Evolutionary conservation across 2,113 vertebrate species (phyloP), one percentile per base, ranked within the genome.

Genomic region (Salminus brasiliensis): DNA sequence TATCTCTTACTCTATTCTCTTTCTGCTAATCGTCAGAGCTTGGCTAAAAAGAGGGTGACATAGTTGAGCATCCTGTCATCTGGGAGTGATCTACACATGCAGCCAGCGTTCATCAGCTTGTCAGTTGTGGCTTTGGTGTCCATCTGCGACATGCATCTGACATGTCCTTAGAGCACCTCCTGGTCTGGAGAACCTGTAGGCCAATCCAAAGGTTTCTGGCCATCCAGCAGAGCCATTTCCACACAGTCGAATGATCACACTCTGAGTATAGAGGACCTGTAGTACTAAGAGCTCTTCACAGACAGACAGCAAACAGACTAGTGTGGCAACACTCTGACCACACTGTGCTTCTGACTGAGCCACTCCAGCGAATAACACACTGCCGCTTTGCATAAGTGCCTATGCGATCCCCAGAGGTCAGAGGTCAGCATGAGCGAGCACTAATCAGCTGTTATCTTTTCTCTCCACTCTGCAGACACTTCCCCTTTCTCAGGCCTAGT

Each of bases 341-440:
- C n/a, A 18, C 34, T 29, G 23, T 29, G 53, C 53, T 60, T 49
- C 18, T 49, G 5, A 49, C 47, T 21, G 6, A 49, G 47, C 8
- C 32, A 39, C 32, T 27, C 12, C 10, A 39, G n/a, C 30, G 11
- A n/a, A 27, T 57, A 6, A 32, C 52, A 12, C 34, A 36, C n/a
- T 27, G 32, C 69, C 39, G n/a, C 34, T 13, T 59, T 3, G 4
- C 25, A 43, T 29, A 74, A 49, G 12, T 29, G 45, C 4, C 21
- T 34, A 27, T 32, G 43, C 12, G 57, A 27, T 29, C 23, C 27
- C 29, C 47, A 65, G 66, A 75, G 81, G 78, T 87, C 84, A 87
- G 72, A 84, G 83, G 87, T 83, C 43, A 84, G 43, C 69, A 78
- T 65, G 49, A 21, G 63, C 55, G 43, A 76, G 72, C 57, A 52